Percentiles rank a stretch among this genome's conserved stretches.
Evolutionary conservation across 2,113 vertebrate genomes (phyloP).

Genomic region (Polypterus bichir): DNA sequence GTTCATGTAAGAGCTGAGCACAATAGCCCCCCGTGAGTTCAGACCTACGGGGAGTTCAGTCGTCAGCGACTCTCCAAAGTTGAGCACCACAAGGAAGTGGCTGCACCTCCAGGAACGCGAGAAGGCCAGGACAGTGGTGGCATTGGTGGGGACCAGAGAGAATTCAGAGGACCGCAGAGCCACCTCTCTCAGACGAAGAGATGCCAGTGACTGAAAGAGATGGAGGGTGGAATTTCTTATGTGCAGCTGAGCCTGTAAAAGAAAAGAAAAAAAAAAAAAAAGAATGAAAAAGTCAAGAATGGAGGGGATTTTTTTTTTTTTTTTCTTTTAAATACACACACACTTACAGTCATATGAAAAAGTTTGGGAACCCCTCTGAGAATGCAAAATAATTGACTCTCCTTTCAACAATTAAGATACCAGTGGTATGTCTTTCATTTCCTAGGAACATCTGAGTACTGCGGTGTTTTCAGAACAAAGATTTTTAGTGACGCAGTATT

Average conservation of each 20-base stretch:
- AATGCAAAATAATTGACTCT: too few species aligned
- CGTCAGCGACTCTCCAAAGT: constrained; percentile 30
- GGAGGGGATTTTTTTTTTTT: neutral
- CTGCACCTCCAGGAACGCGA: constrained; percentile 51
- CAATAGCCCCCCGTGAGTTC: constrained; percentile 35
- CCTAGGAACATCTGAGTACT: too few species aligned
- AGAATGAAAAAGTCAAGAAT: constrained; percentile 14
- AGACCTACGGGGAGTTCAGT: constrained; percentile 30
- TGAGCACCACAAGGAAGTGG: constrained; percentile 45
- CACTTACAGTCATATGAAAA: too few species aligned
- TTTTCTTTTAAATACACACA: too few species aligned
- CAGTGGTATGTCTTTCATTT: too few species aligned
- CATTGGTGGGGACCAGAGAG: constrained; percentile 40
- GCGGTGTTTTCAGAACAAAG: too few species aligned
- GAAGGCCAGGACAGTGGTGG: constrained; percentile 36
- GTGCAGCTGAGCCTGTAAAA: constrained; percentile 1
- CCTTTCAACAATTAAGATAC: too few species aligned
- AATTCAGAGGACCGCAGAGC: constrained; percentile 41
- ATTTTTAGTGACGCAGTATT: too few species aligned
- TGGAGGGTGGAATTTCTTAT: neutral
- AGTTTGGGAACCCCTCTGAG: too few species aligned
- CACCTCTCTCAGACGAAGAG: constrained; percentile 38
- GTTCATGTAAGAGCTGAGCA: constrained; percentile 39
- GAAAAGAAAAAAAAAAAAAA: neutral
- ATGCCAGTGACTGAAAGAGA: constrained; percentile 42